These are phyloP conservation scores for Heloderma charlesbogerti DNA, from an alignment of 2,113 vertebrate genomes.

Conservation along the genomic window DNA sequence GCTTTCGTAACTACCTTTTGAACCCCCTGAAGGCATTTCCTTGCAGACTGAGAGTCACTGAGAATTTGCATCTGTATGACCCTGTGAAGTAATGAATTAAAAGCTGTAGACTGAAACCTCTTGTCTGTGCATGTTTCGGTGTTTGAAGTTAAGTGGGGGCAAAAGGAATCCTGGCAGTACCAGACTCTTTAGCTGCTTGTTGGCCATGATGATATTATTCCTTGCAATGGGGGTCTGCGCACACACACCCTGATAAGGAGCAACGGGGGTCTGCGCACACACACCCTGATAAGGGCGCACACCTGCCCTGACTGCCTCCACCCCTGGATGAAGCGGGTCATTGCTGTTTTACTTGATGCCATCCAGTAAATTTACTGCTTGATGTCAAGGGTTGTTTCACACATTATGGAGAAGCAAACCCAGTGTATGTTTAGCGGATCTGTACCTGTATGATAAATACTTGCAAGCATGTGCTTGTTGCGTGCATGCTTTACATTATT, in stretches of 20 bases:
- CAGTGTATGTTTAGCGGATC: too few species aligned
- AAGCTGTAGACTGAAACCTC: too few species aligned
- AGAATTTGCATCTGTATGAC: too few species aligned
- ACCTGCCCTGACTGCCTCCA: too few species aligned
- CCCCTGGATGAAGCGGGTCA: neutral
- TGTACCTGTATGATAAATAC: neutral
- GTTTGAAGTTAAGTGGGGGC: too few species aligned
- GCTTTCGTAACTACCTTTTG: too few species aligned
- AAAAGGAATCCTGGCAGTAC: too few species aligned
- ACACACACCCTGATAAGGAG: accelerated
- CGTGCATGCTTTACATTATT: neutral
- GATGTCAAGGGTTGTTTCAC: neutral
- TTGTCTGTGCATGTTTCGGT: too few species aligned
- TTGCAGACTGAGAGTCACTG: too few species aligned
- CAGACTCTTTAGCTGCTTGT: neutral
- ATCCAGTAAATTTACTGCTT: neutral
- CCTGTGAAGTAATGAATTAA: too few species aligned
- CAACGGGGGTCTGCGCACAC: neutral
- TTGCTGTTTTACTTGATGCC: neutral
- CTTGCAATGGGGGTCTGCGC: neutral
- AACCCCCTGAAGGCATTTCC: too few species aligned
- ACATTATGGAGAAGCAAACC: neutral
- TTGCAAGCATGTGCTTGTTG: neutral
- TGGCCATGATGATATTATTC: neutral
- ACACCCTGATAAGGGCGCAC: neutral